These are phyloP conservation scores for Lasioglossum oenotherae DNA, from an alignment of 2,888 invertebrate genomes.

Conservation along the genomic window DNA sequence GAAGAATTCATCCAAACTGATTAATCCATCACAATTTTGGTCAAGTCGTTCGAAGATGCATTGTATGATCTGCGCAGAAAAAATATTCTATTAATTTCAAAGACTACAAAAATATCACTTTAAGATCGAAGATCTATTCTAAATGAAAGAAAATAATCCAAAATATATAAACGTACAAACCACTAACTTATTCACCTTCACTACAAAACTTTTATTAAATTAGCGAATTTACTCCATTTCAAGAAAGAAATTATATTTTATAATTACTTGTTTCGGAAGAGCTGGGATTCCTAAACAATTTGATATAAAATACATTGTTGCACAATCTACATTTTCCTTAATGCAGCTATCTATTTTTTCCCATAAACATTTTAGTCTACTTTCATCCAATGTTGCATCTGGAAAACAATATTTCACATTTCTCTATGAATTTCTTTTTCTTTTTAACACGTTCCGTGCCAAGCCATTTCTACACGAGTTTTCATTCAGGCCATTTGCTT, in stretches of 20 bases:
- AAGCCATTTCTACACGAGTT: too few relatives aligned
- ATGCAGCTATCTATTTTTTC: constrained; percentile 73
- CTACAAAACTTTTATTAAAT: neutral
- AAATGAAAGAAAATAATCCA: neutral
- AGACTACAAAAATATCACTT: neutral
- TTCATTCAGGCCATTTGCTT: too few relatives aligned
- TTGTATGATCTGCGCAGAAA: constrained; percentile 84
- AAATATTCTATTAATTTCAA: constrained; percentile 6
- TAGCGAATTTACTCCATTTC: neutral
- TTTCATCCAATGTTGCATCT: constrained; percentile 55
- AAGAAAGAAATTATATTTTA: neutral
- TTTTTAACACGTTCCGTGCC: neutral
- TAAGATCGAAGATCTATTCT: neutral
- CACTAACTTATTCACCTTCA: neutral
- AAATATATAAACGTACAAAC: neutral
- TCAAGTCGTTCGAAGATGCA: constrained; percentile 89
- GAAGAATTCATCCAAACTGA: constrained; percentile 89
- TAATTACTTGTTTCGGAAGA: constrained; percentile 87
- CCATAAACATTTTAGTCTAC: constrained; percentile 60
- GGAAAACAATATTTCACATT: constrained; percentile 23
- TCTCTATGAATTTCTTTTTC: neutral
- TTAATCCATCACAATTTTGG: constrained; percentile 87
- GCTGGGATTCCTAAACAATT: constrained; percentile 88
- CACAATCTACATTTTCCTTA: constrained; percentile 85
- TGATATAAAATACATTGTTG: constrained; percentile 88